Conservation (phyloP, 2,888 invertebrate genomes). For the Azorinus chamasolen region DNA sequence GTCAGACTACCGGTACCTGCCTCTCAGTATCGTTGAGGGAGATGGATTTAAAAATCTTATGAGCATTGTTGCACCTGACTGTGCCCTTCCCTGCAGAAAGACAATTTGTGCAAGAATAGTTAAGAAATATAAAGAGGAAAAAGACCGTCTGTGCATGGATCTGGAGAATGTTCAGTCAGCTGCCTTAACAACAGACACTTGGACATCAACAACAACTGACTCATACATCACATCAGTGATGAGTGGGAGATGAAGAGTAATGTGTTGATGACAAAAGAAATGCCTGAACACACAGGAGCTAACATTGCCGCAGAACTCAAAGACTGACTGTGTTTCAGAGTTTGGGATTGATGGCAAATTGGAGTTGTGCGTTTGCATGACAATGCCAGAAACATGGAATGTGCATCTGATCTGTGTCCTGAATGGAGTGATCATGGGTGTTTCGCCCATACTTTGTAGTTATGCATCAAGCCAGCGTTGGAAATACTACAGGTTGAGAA, state of each 20-base stretch:
- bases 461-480: constrained; percentile 29
- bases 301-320: neutral
- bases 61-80: constrained; percentile 10
- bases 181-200: constrained; percentile 23
- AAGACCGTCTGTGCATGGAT: neutral
- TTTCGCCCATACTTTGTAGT: constrained; percentile 36
- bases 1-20: neutral
- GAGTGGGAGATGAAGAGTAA: constrained; percentile 5
- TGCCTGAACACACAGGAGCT: constrained; percentile 6
- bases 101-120: constrained; percentile 8
- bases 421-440: constrained; percentile 25
- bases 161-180: neutral
- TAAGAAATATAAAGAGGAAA: constrained; percentile 8
- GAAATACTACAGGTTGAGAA: constrained; percentile 14
- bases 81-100: constrained; percentile 9
- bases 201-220: constrained; percentile 28
- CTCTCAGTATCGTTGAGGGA: constrained; percentile 1
- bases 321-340: constrained; percentile 7
- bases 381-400: constrained; percentile 34
- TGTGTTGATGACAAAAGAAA: constrained; percentile 12
- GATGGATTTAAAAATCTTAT: constrained; percentile 16
- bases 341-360: constrained; percentile 21
- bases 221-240: constrained; percentile 13
- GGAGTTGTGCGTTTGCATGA: constrained; percentile 23
- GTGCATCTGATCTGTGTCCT: constrained; percentile 15